Conservation (phyloP, 2,113 vertebrate species). For the Amphiprion percula region DNA sequence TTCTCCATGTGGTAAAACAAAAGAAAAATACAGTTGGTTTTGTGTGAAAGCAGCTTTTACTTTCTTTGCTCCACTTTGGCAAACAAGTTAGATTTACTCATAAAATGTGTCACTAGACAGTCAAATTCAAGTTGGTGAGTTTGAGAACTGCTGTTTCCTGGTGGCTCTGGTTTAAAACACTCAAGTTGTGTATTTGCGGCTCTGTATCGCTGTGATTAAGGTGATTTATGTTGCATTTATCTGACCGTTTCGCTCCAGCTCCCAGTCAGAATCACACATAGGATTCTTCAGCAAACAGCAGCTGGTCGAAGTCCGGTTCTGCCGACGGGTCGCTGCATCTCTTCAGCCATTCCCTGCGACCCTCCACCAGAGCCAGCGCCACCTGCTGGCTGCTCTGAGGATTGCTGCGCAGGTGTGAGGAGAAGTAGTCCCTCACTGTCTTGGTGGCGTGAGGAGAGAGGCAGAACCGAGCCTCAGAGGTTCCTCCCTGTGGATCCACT, state of each 20-base stretch:
- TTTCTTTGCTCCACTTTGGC: too few species aligned
- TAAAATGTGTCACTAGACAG: too few species aligned
- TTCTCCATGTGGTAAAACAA: too few species aligned
- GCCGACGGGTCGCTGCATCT: constrained; percentile 82
- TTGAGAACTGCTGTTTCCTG: too few species aligned
- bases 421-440: constrained; percentile 76
- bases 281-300: constrained; percentile 87
- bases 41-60: too few species aligned
- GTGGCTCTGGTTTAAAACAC: too few species aligned
- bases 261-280: constrained; percentile 62
- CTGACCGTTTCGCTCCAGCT: too few species aligned
- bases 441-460: constrained; percentile 77
- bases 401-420: constrained; percentile 69
- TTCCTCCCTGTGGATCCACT: constrained; percentile 35
- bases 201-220: too few species aligned
- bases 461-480: constrained; percentile 63
- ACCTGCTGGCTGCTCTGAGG: constrained; percentile 79
- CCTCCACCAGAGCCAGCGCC: constrained; percentile 78
- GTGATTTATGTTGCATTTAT: background rate
- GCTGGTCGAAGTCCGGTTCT: constrained; percentile 86
- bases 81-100: too few species aligned
- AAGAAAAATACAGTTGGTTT: too few species aligned
- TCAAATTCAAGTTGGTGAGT: too few species aligned
- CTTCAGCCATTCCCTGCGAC: constrained; percentile 80
- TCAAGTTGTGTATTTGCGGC: too few species aligned